phyloP scores from a whole-genome alignment of 1,140 invertebrate genomes.

The Planococcus citri region DNA sequence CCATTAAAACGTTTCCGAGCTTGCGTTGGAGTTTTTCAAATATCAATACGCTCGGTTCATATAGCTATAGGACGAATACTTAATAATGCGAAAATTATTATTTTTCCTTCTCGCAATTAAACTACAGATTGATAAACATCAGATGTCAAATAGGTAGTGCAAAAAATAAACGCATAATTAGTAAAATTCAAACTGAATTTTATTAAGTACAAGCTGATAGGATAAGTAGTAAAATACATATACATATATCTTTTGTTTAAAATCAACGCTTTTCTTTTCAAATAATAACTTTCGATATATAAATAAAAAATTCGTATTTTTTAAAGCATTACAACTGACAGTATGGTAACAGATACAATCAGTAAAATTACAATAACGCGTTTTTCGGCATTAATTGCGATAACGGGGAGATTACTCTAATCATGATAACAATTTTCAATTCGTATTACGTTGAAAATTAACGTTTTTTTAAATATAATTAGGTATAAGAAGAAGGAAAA shows the following conservation, averaged over 20 bases:
- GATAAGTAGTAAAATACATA: constrained; percentile 20
- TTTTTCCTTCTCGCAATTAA: too few relatives aligned
- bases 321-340: not conserved
- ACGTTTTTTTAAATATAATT: not conserved
- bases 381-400: not conserved
- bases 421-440: not conserved
- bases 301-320: too few relatives aligned
- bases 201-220: constrained; percentile 18
- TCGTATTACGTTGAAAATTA: not conserved
- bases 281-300: too few relatives aligned
- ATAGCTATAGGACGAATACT: too few relatives aligned
- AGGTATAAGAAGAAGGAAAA: too few relatives aligned
- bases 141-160: not conserved
- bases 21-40: too few relatives aligned
- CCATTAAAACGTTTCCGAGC: too few relatives aligned
- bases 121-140: not conserved
- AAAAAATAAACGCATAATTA: constrained; percentile 12
- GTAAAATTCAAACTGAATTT: constrained; percentile 20
- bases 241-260: not conserved
- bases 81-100: too few relatives aligned
- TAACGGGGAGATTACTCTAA: not conserved
- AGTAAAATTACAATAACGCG: not conserved
- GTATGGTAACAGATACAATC: not conserved
- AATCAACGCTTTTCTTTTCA: not conserved
- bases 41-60: too few relatives aligned